Base-by-base conservation (phyloP, 2,113 vertebrate species). In the Phyllostomus discolor region DNA sequence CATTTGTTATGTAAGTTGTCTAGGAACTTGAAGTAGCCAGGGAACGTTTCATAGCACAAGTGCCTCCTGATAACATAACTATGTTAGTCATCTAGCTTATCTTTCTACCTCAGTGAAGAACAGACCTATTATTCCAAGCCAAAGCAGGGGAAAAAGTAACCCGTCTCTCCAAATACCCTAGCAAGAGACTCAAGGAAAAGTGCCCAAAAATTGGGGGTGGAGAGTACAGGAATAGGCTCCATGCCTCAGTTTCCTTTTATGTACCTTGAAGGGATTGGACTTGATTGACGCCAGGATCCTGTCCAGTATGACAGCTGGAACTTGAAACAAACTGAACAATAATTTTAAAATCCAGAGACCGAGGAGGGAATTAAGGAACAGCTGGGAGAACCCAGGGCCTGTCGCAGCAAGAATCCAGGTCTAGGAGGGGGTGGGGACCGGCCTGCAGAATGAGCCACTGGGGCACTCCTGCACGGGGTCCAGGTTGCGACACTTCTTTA, bases 261-360 rank as follows among this genome's bases (percentile, higher is more conserved):
- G 2, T 54, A 76, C 10, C n/a, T 22, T 8, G 35, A 90, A 1
- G 62, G 15, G 35, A 70, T 0, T 70, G 19, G 62, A 64, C 8
- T 10, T 70, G 17, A 81, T 6, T 22, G 28, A 87, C 28, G 75
- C 48, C 10, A 43, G 48, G 64, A 70, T 83, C 80, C 88, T 69
- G 17, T 41, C 52, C n/a, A 46, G 11, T 12, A 7, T 69, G 22
- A 64, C 2, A 89, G 28, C 22, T 7, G 67, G 46, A 90, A 50
- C 26, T 79, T 78, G 64, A 88, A 92, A 52, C 35, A 33, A 92
- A 50, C 8, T 80, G 33, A 72, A 41, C 3, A 59, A 69, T 10
- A 84, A 79, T 20, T 38, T 88, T 43, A 28, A 66, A 94, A 87
- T 72, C 69, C 33, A 70, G 48, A 94, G 84, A 66, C 26, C 66